Conservation (phyloP, 2,113 vertebrate species). For the Podilymbus podiceps region DNA sequence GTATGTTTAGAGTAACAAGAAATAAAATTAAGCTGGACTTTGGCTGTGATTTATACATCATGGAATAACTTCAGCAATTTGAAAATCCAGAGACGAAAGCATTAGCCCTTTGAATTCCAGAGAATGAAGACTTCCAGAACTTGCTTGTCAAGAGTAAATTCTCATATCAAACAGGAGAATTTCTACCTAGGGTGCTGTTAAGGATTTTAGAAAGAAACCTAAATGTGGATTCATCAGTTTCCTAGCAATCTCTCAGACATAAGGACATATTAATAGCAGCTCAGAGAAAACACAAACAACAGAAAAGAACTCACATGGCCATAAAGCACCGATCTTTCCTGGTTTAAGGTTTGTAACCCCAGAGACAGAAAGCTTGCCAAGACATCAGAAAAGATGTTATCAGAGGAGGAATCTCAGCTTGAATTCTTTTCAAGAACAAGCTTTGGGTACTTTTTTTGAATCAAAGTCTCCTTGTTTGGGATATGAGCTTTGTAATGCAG, state of each 20-base stretch:
- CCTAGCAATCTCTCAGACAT: neutral
- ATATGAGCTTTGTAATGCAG: neutral
- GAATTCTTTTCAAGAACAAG: conserved; percentile 28
- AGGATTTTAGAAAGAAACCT: conserved; percentile 5
- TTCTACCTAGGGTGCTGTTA: conserved; percentile 30
- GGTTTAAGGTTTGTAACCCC: conserved; percentile 4
- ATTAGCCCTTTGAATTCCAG: neutral
- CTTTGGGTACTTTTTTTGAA: neutral
- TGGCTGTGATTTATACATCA: neutral
- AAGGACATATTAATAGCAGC: neutral
- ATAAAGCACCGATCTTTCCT: conserved; percentile 22
- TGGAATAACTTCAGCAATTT: neutral
- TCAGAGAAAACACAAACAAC: neutral
- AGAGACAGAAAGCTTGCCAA: neutral
- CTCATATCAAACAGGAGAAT: conserved; percentile 45
- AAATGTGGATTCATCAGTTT: neutral
- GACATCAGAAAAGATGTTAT: conserved; percentile 26
- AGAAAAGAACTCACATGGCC: neutral
- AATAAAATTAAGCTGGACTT: neutral
- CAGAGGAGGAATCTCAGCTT: conserved; percentile 11
- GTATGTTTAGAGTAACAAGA: neutral
- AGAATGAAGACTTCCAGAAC: conserved; percentile 53
- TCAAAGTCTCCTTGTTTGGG: neutral
- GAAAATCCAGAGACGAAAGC: neutral
- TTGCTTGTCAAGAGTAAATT: conserved; percentile 49